A percentile compares a stretch with the other conserved stretches of the same genome.
Evolutionary conservation across 2,113 vertebrate species (phyloP).

Genomic region (Alethe diademata): DNA sequence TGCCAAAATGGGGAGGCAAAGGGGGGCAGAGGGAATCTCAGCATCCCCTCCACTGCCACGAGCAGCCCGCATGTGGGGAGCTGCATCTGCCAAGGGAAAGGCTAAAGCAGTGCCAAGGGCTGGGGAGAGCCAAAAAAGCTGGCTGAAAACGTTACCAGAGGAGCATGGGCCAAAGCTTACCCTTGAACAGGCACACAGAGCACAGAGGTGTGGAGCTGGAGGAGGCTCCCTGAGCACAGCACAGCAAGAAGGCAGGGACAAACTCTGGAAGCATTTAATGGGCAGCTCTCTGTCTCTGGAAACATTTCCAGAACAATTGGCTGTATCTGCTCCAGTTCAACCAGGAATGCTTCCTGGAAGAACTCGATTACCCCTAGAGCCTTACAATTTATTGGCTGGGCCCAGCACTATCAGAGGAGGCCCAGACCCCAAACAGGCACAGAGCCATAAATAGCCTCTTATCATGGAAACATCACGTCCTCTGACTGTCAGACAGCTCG

Average conservation of each 20-base stretch:
- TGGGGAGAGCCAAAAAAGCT: neutral
- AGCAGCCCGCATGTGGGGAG: neutral
- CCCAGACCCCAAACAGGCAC: neutral
- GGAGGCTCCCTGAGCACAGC: neutral
- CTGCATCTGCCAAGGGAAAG: neutral
- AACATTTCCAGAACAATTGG: neutral
- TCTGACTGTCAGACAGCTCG: neutral
- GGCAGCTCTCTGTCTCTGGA: slow-evolving; percentile 16
- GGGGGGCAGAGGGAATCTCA: neutral
- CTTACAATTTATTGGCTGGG: neutral
- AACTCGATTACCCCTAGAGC: slow-evolving; percentile 2
- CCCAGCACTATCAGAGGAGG: neutral
- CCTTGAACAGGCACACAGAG: neutral
- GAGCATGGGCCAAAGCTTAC: neutral
- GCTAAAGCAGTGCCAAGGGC: neutral
- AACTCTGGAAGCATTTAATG: neutral
- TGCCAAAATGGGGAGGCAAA: neutral
- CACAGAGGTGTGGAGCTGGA: neutral
- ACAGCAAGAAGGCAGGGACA: neutral
- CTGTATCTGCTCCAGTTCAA: slow-evolving; percentile 28
- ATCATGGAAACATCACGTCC: neutral
- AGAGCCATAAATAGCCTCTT: slow-evolving; percentile 14
- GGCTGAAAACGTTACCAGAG: neutral
- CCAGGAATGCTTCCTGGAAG: slow-evolving; percentile 34
- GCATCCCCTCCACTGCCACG: neutral